Evolutionary conservation across 2,888 invertebrate species (phyloP).

Genomic region (Invenusta paracnida): DNA sequence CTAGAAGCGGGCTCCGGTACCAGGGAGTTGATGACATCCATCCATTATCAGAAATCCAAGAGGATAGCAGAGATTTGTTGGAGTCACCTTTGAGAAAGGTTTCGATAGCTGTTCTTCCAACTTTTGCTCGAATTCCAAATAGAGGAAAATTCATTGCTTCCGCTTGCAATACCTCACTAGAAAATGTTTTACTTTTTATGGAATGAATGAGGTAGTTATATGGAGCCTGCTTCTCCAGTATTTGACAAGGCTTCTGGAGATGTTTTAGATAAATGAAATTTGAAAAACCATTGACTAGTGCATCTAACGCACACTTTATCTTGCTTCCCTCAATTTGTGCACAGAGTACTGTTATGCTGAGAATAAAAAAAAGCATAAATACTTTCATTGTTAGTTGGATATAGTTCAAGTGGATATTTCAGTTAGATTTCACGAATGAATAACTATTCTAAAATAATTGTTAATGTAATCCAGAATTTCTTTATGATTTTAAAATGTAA

Average conservation of each 20-base stretch:
- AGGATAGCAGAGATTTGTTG: background rate
- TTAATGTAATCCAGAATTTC: no score
- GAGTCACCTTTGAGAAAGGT: background rate
- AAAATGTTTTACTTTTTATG: background rate
- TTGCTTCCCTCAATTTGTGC: no score
- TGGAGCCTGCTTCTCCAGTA: background rate
- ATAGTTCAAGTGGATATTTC: no score
- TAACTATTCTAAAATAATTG: no score
- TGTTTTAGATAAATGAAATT: background rate
- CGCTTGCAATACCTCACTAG: no score
- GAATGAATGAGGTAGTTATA: background rate
- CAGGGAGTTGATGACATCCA: background rate
- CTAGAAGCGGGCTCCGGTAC: background rate
- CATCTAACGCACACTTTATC: background rate
- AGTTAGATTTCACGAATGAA: no score
- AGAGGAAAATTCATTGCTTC: no score
- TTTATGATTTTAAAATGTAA: no score
- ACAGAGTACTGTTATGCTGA: no score
- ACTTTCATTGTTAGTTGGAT: no score
- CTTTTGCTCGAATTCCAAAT: background rate
- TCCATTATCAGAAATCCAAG: background rate
- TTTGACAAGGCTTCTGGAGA: background rate
- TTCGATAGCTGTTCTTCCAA: background rate
- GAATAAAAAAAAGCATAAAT: no score
- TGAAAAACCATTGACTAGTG: background rate